These are phyloP conservation scores for Tricholauxania praeusta DNA, from an alignment of 2,888 invertebrate species.

Conservation along the genomic window DNA sequence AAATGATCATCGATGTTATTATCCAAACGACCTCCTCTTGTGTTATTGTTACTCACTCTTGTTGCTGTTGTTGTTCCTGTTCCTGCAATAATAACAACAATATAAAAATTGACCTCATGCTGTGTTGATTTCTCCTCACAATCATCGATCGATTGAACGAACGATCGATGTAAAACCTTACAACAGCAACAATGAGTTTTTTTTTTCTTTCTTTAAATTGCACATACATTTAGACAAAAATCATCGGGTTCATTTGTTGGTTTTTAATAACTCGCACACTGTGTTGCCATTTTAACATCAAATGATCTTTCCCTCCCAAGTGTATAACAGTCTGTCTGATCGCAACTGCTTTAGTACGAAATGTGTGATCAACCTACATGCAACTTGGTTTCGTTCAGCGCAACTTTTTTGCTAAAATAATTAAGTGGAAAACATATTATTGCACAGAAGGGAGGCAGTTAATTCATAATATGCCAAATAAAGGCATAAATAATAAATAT, in stretches of 20 bases:
- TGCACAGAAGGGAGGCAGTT: slow-evolving; percentile 51
- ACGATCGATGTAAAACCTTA: neutral
- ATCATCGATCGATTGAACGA: slow-evolving; percentile 16
- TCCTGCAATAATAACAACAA: slow-evolving; percentile 52
- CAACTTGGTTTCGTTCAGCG: neutral
- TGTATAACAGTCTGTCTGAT: slow-evolving; percentile 27
- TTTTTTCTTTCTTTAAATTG: slow-evolving; percentile 42
- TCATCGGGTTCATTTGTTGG: slow-evolving; percentile 56
- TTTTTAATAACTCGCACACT: slow-evolving; percentile 59
- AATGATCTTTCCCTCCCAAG: slow-evolving; percentile 36
- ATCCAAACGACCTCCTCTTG: slow-evolving; percentile 59
- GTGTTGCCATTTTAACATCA: slow-evolving; percentile 40
- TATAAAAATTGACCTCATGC: slow-evolving; percentile 54
- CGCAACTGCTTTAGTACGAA: no score
- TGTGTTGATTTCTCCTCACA: slow-evolving; percentile 56
- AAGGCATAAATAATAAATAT: slow-evolving; percentile 47
- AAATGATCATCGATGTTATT: slow-evolving; percentile 11
- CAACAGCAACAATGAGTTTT: slow-evolving; percentile 7
- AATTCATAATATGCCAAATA: slow-evolving; percentile 49
- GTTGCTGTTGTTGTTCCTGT: slow-evolving; percentile 32
- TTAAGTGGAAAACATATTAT: slow-evolving; percentile 64
- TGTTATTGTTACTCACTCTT: slow-evolving; percentile 35
- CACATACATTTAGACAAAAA: slow-evolving; percentile 39
- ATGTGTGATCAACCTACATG: neutral
- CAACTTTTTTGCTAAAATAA: slow-evolving; percentile 53